Base-by-base conservation (phyloP, 2,113 vertebrate genomes). In the Dromaius novaehollandiae region DNA sequence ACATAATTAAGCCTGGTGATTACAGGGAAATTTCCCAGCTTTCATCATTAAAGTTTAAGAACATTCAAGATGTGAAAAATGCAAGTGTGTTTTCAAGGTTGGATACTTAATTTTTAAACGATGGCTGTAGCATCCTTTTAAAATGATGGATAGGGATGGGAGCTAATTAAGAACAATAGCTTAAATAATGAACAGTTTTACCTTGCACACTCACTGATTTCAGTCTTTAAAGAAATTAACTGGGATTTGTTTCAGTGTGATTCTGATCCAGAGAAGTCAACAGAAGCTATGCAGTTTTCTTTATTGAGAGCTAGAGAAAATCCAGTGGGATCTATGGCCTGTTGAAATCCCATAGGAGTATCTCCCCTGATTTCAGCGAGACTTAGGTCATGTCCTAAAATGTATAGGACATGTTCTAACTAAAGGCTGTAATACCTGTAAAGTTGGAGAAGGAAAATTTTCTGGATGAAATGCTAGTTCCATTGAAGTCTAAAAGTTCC, bases 21-120 rank as follows among this genome's bases (percentile, higher is more conserved):
- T 85, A 82, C 11, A 70, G 60, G 28, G 22, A 95, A 70, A 36
- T 91, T 89, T 91, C 88, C 66, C 66, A 68, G 22, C 48, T 94
- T 97, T 95, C 64, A 44, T 75, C 30, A 46, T 86, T 94, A 84
- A 77, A 93, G 79, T n/a, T 65, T 85, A 78, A 88, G 21, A 90
- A 76, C 76, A 73, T 46, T 70, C 42, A 88, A 77, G 42, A 11
- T 10, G 70, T 82, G 87, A 93, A 93, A 91, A 94, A 53, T 26
- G 7, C 0, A 10, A 86, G 13, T 81, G 36, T 88, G 36, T 75
- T 95, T 90, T 86, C 63, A 80, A 26, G 66, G 48, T 22, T 82
- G 77, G 89, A 51, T 60, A 28, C 32, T 82, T 30, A 46, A 46
- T 56, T 55, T 55, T 76, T 66, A 61, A 87, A 51, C 38, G 32